Evolutionary conservation across 2,797 vertebrate genomes (phyloP).

Genomic region (Peromyscus melanophrys): DNA sequence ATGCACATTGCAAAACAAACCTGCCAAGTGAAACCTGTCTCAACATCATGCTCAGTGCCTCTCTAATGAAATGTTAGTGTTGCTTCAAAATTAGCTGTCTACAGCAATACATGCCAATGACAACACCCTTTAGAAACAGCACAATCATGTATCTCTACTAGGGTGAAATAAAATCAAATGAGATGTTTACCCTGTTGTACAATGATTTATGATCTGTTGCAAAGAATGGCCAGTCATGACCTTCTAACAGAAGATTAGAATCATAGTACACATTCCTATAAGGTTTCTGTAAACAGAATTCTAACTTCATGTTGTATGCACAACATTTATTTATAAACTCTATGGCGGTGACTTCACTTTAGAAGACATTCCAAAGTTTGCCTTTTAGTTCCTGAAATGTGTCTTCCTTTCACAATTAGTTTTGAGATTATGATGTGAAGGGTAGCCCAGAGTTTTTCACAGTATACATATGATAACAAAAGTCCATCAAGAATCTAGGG

Average conservation of each 20-base stretch:
- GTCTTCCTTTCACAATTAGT: constrained; percentile 22
- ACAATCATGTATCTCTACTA: neutral
- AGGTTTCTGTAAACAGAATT: constrained; percentile 42
- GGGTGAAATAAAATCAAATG: constrained; percentile 52
- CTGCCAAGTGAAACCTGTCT: constrained; percentile 20
- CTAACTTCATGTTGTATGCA: constrained; percentile 14
- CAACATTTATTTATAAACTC: constrained; percentile 35
- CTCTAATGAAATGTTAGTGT: neutral
- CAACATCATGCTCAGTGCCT: neutral
- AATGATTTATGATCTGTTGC: constrained; percentile 49
- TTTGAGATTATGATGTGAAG: constrained; percentile 46
- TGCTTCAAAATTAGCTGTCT: constrained; percentile 31
- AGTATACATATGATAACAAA: constrained; percentile 11
- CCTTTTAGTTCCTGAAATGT: neutral
- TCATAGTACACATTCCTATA: neutral
- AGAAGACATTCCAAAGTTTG: constrained; percentile 53
- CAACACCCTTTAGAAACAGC: neutral
- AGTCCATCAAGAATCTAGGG: neutral
- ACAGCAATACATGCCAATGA: constrained; percentile 28
- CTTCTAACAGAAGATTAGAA: neutral
- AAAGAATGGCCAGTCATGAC: neutral
- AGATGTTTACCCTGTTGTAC: constrained; percentile 13
- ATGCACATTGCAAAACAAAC: neutral
- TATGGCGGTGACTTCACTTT: constrained; percentile 39
- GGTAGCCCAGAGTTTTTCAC: constrained; percentile 50